Evolutionary conservation across 2,113 vertebrate species (phyloP).

Genomic region (Rhinopomastus cyanomelas): DNA sequence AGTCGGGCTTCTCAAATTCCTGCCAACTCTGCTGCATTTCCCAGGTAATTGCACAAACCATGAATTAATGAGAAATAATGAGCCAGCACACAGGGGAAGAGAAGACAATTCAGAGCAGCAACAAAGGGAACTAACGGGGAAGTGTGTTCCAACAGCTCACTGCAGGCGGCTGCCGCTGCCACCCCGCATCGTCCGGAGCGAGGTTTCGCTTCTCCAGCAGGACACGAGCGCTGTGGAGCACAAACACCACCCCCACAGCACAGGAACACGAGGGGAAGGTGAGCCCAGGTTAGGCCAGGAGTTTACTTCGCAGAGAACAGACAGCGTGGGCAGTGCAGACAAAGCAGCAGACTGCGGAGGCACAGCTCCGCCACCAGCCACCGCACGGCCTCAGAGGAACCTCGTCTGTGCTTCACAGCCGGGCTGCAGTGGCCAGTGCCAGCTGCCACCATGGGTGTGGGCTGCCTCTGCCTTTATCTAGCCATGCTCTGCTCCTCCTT

Average conservation of each 20-base stretch:
- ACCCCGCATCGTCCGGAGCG: background rate
- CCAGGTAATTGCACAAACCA: conserved; percentile 34
- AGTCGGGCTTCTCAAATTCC: background rate
- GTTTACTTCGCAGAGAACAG: background rate
- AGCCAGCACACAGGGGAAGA: conserved; percentile 33
- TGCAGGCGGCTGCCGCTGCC: background rate
- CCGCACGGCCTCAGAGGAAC: background rate
- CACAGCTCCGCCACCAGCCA: background rate
- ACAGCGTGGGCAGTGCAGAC: background rate
- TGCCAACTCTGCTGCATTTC: background rate
- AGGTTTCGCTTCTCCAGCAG: background rate
- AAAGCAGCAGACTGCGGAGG: background rate
- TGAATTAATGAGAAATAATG: conserved; percentile 47
- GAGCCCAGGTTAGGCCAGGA: background rate
- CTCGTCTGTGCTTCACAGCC: background rate
- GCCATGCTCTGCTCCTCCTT: background rate
- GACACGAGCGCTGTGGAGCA: background rate
- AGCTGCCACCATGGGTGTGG: background rate
- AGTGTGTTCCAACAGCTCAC: background rate
- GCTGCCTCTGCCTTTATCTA: background rate
- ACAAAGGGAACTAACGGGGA: conserved; percentile 6
- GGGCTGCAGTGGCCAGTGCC: background rate
- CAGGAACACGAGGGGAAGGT: background rate
- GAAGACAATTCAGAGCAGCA: conserved; percentile 2
- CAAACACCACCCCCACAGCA: background rate